phyloP scores from a whole-genome alignment of 2,888 invertebrate species.

The Pollenia angustigena region DNA sequence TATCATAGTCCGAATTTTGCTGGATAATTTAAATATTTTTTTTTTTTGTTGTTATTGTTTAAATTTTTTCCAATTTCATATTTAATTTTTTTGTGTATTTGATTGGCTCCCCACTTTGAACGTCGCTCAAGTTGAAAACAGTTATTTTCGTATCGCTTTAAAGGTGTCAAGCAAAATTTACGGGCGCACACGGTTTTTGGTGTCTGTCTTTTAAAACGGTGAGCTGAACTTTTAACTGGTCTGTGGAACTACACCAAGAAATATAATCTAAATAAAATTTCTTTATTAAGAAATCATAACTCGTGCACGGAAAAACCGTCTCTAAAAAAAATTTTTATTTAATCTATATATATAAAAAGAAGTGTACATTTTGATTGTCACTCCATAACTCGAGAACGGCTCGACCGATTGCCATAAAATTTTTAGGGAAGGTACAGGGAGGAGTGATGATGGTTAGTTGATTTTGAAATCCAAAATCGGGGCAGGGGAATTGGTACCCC shows the following conservation, averaged over 20 bases:
- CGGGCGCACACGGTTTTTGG: neutral
- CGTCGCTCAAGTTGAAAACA: conserved; percentile 30
- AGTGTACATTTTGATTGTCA: too few relatives aligned
- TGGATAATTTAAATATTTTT: conserved; percentile 42
- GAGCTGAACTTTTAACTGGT: conserved; percentile 3
- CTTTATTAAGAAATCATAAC: too few relatives aligned
- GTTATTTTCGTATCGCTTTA: conserved; percentile 43
- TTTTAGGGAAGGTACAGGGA: too few relatives aligned
- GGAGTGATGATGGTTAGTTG: too few relatives aligned
- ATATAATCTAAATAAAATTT: neutral
- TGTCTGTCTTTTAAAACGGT: neutral
- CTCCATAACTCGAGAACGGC: too few relatives aligned
- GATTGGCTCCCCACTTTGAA: conserved; percentile 28
- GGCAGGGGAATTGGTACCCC: too few relatives aligned
- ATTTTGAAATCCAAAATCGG: too few relatives aligned
- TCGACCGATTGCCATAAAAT: too few relatives aligned
- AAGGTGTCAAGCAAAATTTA: conserved; percentile 5
- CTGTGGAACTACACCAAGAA: neutral
- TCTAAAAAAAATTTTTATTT: neutral
- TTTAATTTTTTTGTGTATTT: neutral
- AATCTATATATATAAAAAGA: too few relatives aligned
- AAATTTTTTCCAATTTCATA: conserved; percentile 26
- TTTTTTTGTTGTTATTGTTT: conserved; percentile 31
- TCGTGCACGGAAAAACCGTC: neutral
- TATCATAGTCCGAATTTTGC: conserved; percentile 54